These are phyloP conservation scores for Beris chalybata DNA, from an alignment of 2,888 invertebrate species.

Conservation along the genomic window DNA sequence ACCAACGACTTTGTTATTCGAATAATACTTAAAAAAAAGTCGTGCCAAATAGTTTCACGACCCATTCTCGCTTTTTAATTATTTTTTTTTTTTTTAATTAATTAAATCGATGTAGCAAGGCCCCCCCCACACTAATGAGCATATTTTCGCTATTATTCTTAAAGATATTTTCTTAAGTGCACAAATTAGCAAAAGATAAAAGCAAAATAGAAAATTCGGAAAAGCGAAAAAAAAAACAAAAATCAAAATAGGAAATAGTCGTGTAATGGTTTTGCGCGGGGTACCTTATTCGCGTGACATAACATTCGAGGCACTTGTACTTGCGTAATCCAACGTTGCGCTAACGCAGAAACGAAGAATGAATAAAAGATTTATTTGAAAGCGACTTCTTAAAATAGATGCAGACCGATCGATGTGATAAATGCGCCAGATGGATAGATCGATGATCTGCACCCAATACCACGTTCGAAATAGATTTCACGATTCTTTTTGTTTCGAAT, in stretches of 20 bases:
- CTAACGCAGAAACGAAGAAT: slow-evolving; percentile 12
- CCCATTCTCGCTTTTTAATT: no score
- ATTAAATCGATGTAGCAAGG: no score
- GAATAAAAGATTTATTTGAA: slow-evolving; percentile 9
- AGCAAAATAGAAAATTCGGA: neutral
- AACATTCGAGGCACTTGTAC: slow-evolving; percentile 6
- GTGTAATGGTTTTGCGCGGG: neutral
- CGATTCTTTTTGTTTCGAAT: no score
- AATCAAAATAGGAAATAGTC: slow-evolving; percentile 15
- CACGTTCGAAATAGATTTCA: no score
- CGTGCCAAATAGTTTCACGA: no score
- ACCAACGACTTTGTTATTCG: no score
- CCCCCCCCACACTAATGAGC: no score
- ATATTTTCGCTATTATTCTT: no score
- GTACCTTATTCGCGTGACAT: slow-evolving; percentile 12
- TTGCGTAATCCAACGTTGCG: slow-evolving; percentile 23
- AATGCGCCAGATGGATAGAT: slow-evolving; percentile 6
- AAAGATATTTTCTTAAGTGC: no score
- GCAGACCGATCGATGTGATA: slow-evolving; percentile 9
- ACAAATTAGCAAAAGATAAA: neutral
- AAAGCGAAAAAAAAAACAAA: neutral
- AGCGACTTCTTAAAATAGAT: slow-evolving; percentile 20
- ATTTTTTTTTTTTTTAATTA: no score
- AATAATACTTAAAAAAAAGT: no score
- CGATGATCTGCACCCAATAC: neutral